Evolutionary conservation across 2,113 vertebrate species (phyloP).

Genomic region (Puntigrus tetrazona): DNA sequence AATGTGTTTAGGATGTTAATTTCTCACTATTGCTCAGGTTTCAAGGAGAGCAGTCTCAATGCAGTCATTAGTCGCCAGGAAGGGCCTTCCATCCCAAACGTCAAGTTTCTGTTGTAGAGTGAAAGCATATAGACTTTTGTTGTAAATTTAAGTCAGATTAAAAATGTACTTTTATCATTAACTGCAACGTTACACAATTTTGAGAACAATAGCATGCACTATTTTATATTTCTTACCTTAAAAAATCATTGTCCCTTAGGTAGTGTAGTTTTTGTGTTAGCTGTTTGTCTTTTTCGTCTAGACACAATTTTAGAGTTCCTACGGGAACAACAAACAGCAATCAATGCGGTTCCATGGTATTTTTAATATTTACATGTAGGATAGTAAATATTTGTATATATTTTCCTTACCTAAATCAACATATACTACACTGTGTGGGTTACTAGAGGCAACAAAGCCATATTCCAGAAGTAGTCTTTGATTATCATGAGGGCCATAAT

Average conservation of each 20-base stretch:
- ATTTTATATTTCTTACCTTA: constrained; percentile 75
- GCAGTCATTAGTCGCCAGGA: constrained; percentile 89
- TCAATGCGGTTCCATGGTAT: background rate
- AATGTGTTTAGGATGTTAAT: background rate
- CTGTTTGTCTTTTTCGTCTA: constrained; percentile 75
- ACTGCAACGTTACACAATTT: background rate
- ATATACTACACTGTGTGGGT: constrained; percentile 87
- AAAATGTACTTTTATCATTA: background rate
- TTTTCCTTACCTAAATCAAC: constrained; percentile 78
- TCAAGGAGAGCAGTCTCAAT: constrained; percentile 81
- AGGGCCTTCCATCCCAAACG: constrained; percentile 85
- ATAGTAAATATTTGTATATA: no score
- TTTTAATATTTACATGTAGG: background rate
- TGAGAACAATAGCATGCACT: background rate
- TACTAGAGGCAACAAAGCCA: constrained; percentile 81
- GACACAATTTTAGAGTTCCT: constrained; percentile 78
- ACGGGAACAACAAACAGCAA: constrained; percentile 12
- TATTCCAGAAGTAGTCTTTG: constrained; percentile 91
- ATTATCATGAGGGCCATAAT: constrained; percentile 91
- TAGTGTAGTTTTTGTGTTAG: constrained; percentile 83
- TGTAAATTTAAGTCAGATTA: background rate
- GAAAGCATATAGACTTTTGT: constrained; percentile 1
- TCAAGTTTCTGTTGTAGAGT: constrained; percentile 79
- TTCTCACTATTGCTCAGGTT: constrained; percentile 82
- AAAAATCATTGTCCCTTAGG: constrained; percentile 79